phyloP scores from a whole-genome alignment of 2,888 invertebrate genomes.

The Acleris laterana region DNA sequence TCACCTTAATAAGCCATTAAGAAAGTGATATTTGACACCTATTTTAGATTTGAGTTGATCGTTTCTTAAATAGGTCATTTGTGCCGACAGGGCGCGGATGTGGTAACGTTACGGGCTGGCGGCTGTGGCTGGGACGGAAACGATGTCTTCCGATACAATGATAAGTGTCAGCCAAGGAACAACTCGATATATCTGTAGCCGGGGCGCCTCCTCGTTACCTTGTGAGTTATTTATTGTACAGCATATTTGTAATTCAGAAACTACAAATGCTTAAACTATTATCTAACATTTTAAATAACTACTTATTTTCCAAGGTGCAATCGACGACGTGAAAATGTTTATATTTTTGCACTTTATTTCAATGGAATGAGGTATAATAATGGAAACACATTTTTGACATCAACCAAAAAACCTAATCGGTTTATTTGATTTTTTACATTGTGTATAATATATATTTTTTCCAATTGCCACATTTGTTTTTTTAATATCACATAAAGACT shows the following conservation, averaged over 20 bases:
- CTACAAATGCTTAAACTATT: too few relatives aligned
- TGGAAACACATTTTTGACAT: too few relatives aligned
- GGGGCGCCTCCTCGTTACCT: background rate
- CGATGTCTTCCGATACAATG: conserved; percentile 26
- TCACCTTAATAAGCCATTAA: too few relatives aligned
- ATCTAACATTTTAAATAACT: too few relatives aligned
- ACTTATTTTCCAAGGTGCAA: too few relatives aligned
- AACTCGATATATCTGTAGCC: background rate
- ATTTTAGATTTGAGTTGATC: background rate
- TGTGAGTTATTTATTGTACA: background rate
- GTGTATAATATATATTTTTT: background rate
- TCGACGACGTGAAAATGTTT: too few relatives aligned
- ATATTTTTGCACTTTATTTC: too few relatives aligned
- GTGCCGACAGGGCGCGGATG: background rate
- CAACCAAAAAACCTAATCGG: too few relatives aligned
- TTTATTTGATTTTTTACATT: too few relatives aligned
- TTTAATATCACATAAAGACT: conserved; percentile 17
- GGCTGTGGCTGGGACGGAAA: conserved; percentile 21
- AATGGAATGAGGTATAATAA: too few relatives aligned
- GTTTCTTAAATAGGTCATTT: background rate
- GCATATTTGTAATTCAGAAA: too few relatives aligned
- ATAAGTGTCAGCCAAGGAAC: conserved; percentile 17
- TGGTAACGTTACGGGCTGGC: conserved; percentile 13
- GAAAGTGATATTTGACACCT: too few relatives aligned
- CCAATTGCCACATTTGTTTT: conserved; percentile 1